Conservation (phyloP, 1,140 invertebrate genomes). For the Formica selysi region DNA sequence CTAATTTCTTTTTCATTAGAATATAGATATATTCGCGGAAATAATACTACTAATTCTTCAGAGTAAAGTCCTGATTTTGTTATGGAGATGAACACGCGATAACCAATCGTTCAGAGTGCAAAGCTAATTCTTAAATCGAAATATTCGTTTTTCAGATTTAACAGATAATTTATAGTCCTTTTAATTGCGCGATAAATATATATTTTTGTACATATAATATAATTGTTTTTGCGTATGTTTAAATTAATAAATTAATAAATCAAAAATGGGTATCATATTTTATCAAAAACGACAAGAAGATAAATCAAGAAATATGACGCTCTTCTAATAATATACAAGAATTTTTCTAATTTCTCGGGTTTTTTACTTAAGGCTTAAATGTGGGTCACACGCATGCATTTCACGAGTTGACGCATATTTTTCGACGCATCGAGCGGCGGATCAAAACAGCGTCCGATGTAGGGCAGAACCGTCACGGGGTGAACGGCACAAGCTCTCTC, state of each 20-base stretch:
- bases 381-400: conserved; percentile 26
- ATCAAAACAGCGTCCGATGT: conserved; percentile 67
- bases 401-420: conserved; percentile 51
- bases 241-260: background rate
- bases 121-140: background rate
- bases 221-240: background rate
- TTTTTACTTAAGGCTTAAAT: background rate
- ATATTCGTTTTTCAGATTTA: background rate
- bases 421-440: conserved; percentile 47
- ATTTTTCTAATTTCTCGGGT: conserved; percentile 6
- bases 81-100: background rate
- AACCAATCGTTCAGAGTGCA: background rate
- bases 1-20: background rate
- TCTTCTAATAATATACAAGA: background rate
- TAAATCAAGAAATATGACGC: background rate
- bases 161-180: background rate
- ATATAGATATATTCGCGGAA: background rate
- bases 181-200: background rate
- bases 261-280: background rate
- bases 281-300: background rate
- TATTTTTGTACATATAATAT: background rate
- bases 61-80: background rate
- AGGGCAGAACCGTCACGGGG: conserved; percentile 71
- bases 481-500: conserved; percentile 68
- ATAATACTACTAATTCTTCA: background rate